These are phyloP conservation scores for Acronicta psi DNA, from an alignment of 2,888 invertebrate species.

Conservation along the genomic window DNA sequence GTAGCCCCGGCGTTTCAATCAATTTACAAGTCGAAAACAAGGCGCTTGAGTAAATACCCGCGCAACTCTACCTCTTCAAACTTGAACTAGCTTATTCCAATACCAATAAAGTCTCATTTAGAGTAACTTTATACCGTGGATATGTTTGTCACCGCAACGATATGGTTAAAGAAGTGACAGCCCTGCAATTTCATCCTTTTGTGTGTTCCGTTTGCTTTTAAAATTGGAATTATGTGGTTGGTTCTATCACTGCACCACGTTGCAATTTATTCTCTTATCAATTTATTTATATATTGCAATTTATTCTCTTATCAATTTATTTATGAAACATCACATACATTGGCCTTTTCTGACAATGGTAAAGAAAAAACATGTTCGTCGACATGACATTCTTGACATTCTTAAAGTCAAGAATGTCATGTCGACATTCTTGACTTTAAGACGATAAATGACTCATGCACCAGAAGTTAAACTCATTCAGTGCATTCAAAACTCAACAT, in stretches of 20 bases:
- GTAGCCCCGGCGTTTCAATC: slow-evolving; percentile 81
- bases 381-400: too few relatives aligned
- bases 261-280: not conserved
- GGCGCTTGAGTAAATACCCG: slow-evolving; percentile 70
- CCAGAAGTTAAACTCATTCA: too few relatives aligned
- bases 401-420: too few relatives aligned
- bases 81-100: slow-evolving; percentile 23
- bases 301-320: not conserved
- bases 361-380: too few relatives aligned
- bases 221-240: slow-evolving; percentile 45
- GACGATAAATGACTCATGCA: too few relatives aligned
- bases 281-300: too few relatives aligned
- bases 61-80: slow-evolving; percentile 39
- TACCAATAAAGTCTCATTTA: slow-evolving; percentile 46
- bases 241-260: slow-evolving; percentile 1
- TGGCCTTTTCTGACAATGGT: too few relatives aligned
- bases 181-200: slow-evolving; percentile 70
- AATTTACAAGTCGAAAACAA: slow-evolving; percentile 82
- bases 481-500: too few relatives aligned
- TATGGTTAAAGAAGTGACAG: slow-evolving; percentile 71
- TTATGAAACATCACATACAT: not conserved
- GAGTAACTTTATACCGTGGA: not conserved
- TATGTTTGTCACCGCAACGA: slow-evolving; percentile 53
- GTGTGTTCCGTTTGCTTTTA: slow-evolving; percentile 46
- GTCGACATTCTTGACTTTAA: too few relatives aligned